phyloP scores from a whole-genome alignment of 1,140 invertebrate species.

The Drosophila murphyi region DNA sequence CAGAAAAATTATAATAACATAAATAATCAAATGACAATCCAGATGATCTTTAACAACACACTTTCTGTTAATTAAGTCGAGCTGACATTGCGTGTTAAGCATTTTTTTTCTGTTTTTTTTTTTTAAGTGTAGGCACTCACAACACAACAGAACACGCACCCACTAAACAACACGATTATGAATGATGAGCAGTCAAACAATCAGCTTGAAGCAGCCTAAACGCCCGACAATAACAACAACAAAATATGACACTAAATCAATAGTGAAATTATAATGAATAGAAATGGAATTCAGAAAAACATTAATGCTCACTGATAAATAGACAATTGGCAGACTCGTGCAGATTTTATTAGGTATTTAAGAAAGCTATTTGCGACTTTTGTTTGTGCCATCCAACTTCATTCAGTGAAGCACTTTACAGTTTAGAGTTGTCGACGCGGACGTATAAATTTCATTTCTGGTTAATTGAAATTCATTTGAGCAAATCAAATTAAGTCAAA shows the following conservation, averaged over 20 bases:
- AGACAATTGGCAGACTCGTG: neutral
- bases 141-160: conserved; percentile 9
- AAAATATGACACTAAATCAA: conserved; percentile 51
- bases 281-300: neutral
- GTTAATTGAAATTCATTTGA: conserved; percentile 82
- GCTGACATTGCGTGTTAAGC: too few species aligned
- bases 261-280: conserved; percentile 27
- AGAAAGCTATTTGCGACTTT: conserved; percentile 3
- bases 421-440: conserved; percentile 37
- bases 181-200: conserved; percentile 74
- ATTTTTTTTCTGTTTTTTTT: too few species aligned
- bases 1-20: too few species aligned
- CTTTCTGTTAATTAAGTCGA: too few species aligned
- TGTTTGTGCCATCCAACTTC: neutral
- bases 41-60: too few species aligned
- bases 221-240: neutral
- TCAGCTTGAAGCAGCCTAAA: conserved; percentile 29
- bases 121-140: conserved; percentile 1
- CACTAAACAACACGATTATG: conserved; percentile 36
- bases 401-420: conserved; percentile 12
- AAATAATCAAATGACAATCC: too few species aligned
- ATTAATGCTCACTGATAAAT: conserved; percentile 1
- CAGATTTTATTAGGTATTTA: neutral
- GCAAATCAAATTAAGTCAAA: conserved; percentile 81
- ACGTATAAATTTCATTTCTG: conserved; percentile 73